Evolutionary conservation across 64 coral and sea anemone genomes (phyloP).

Genomic region (Pocillopora damicornis): DNA sequence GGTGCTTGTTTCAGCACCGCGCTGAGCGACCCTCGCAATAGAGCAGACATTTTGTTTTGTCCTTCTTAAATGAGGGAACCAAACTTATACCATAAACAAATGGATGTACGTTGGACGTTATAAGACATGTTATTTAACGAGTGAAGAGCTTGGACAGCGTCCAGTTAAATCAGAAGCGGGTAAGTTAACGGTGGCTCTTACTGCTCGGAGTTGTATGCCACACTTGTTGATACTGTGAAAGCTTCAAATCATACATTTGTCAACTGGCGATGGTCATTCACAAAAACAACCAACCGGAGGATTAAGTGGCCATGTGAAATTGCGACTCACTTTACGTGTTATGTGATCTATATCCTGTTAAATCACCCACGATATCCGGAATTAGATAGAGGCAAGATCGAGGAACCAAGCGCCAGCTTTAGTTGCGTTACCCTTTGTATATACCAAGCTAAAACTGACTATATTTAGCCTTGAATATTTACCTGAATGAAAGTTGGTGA

Average conservation of each 20-base stretch:
- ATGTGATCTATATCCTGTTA: slow-evolving; percentile 50
- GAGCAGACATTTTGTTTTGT: slow-evolving; percentile 53
- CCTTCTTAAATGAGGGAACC: slow-evolving; percentile 30
- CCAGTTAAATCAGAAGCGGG: slow-evolving; percentile 25
- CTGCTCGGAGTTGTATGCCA: neutral
- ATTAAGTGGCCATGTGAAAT: slow-evolving; percentile 19
- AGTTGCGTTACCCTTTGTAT: slow-evolving; percentile 40
- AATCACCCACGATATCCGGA: slow-evolving; percentile 45
- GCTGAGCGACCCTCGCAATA: slow-evolving; percentile 23
- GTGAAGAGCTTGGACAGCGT: slow-evolving; percentile 18
- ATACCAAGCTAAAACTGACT: slow-evolving; percentile 8
- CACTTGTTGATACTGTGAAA: slow-evolving; percentile 37
- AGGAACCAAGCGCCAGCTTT: neutral
- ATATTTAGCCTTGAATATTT: slow-evolving; percentile 17
- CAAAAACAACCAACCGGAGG: neutral
- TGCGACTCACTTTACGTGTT: slow-evolving; percentile 32
- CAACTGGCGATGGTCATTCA: slow-evolving; percentile 31
- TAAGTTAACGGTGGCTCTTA: slow-evolving; percentile 9
- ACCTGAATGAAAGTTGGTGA: slow-evolving; percentile 14
- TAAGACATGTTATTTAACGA: slow-evolving; percentile 7
- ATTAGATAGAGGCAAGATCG: neutral
- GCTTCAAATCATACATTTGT: slow-evolving; percentile 41
- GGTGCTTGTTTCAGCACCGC: slow-evolving; percentile 20
- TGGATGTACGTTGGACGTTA: slow-evolving; percentile 35
- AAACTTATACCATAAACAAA: slow-evolving; percentile 35